Evolutionary conservation across 2,113 vertebrate genomes (phyloP).

Genomic region (Vulpes lagopus): DNA sequence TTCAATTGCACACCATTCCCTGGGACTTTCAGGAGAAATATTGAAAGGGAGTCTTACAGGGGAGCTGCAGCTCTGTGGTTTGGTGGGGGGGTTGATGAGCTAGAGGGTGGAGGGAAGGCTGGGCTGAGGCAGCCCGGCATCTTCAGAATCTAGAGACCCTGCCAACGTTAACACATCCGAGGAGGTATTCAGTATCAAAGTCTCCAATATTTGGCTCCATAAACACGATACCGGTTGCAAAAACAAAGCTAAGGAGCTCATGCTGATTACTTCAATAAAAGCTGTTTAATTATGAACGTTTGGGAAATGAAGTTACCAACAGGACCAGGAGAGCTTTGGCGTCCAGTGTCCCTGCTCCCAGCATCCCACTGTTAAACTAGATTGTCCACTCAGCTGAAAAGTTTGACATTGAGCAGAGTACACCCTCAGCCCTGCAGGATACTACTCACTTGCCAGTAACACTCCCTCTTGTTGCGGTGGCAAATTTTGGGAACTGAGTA

Average conservation of each 20-base stretch:
- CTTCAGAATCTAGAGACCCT: constrained; percentile 92
- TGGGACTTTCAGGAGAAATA: constrained; percentile 89
- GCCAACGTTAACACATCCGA: constrained; percentile 98
- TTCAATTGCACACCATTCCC: constrained; percentile 93
- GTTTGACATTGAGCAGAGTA: constrained; percentile 54
- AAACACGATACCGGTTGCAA: constrained; percentile 95
- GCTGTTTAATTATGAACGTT: constrained; percentile 96
- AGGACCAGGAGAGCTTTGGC: constrained; percentile 88
- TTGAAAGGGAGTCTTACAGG: constrained; percentile 85
- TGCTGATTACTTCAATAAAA: constrained; percentile 96
- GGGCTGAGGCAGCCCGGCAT: constrained; percentile 92
- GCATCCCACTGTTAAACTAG: constrained; percentile 85
- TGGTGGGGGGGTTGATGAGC: constrained; percentile 85
- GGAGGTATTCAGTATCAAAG: constrained; percentile 98
- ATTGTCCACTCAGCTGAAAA: constrained; percentile 85
- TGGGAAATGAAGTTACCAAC: constrained; percentile 94
- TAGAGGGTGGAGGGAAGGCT: constrained; percentile 88
- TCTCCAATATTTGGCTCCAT: constrained; percentile 96
- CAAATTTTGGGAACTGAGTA: neutral
- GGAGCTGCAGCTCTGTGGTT: constrained; percentile 89
- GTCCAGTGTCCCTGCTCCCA: constrained; percentile 88
- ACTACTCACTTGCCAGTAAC: neutral
- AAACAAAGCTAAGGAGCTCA: constrained; percentile 94
- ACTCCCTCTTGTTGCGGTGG: neutral
- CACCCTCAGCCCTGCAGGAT: constrained; percentile 1